Conservation (phyloP, 2,888 invertebrate genomes). For the Lottia scabra region DNA sequence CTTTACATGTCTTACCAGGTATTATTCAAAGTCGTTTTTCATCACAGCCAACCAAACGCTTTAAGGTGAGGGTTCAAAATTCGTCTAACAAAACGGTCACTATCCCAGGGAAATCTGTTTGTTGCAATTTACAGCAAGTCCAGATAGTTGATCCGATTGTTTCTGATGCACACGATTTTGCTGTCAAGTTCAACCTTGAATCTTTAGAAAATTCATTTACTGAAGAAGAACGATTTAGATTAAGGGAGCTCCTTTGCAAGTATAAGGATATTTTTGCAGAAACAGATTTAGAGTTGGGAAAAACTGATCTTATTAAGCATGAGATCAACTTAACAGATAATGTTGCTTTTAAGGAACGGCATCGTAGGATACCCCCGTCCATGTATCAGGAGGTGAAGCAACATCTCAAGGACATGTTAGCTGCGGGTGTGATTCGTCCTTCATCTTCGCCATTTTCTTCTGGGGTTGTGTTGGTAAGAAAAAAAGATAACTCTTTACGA, state of each 20-base stretch:
- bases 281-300: constrained; percentile 24
- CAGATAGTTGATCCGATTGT: no score
- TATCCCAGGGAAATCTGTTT: no score
- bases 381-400: constrained; percentile 16
- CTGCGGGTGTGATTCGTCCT: constrained; percentile 15
- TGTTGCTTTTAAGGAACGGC: constrained; percentile 21
- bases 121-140: no score
- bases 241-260: not conserved
- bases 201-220: constrained; percentile 1
- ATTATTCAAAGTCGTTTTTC: no score
- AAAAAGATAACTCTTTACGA: constrained; percentile 31
- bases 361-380: constrained; percentile 24
- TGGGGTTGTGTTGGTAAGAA: constrained; percentile 31
- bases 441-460: constrained; percentile 21
- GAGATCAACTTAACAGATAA: constrained; percentile 30
- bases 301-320: constrained; percentile 28
- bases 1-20: no score
- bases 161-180: no score
- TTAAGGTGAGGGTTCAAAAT: no score
- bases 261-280: constrained; percentile 20
- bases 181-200: constrained; percentile 12
- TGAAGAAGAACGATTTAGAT: not conserved
- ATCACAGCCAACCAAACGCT: no score
- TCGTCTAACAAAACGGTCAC: no score
- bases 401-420: constrained; percentile 32